Percentiles rank a stretch among this genome's conserved stretches.
Conservation (phyloP, 2,113 vertebrate genomes). For the Takifugu flavidus region DNA sequence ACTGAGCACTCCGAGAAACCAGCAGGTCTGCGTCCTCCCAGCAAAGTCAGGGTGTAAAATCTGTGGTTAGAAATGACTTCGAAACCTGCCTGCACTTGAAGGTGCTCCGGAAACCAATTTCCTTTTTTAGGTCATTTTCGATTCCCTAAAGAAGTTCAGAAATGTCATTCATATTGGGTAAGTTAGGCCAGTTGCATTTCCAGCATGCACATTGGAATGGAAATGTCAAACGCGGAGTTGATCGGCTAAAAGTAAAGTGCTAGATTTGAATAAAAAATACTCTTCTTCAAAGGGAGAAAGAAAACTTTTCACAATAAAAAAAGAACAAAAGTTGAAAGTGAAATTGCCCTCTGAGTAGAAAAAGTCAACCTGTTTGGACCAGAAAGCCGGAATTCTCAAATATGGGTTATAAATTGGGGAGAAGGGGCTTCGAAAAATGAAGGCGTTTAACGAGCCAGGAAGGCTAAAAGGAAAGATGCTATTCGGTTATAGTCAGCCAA, state of each 20-base stretch:
- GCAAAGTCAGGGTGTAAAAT: not conserved
- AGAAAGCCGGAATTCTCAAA: not conserved
- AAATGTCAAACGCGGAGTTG: no score
- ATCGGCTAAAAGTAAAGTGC: no score
- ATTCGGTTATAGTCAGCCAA: not conserved
- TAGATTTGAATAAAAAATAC: no score
- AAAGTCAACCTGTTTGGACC: not conserved
- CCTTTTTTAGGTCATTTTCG: no score
- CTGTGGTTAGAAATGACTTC: not conserved
- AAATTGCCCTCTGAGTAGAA: not conserved
- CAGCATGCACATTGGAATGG: no score
- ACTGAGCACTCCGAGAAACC: not conserved
- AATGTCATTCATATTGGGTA: no score
- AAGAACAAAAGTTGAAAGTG: no score
- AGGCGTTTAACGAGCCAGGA: not conserved
- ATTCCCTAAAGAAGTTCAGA: no score
- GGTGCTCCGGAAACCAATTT: no score
- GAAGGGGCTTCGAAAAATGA: not conserved
- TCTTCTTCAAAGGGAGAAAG: no score
- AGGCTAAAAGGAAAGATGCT: not conserved
- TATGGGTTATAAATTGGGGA: not conserved
- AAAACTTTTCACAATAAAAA: no score
- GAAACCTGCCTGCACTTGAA: not conserved
- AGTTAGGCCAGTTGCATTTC: no score
- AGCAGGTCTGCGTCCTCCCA: slow-evolving; percentile 42